These are phyloP conservation scores for Portevinia maculata DNA, from an alignment of 2,888 invertebrate genomes.

Conservation along the genomic window DNA sequence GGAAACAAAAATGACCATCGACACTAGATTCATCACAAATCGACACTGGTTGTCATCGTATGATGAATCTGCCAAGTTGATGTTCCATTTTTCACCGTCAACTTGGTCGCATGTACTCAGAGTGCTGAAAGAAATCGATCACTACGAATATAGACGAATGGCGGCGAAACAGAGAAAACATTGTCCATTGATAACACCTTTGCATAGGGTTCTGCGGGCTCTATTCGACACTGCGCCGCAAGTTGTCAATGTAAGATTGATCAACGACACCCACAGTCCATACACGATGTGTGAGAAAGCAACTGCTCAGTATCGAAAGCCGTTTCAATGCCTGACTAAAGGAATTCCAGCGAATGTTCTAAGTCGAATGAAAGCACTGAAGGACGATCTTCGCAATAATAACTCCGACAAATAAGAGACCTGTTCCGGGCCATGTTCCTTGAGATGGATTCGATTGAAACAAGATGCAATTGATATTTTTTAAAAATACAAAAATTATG, in stretches of 20 bases:
- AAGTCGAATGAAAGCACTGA: constrained; percentile 37
- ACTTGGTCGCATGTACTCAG: constrained; percentile 47
- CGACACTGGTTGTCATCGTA: constrained; percentile 17
- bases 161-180: constrained; percentile 5
- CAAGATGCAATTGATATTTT: too few relatives aligned
- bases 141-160: constrained; percentile 48
- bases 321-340: constrained; percentile 55
- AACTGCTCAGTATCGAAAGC: constrained; percentile 23
- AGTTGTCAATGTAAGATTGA: constrained; percentile 34
- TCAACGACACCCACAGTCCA: constrained; percentile 33
- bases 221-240: constrained; percentile 34
- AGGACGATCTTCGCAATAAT: constrained; percentile 33
- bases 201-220: constrained; percentile 39
- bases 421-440: constrained; percentile 49
- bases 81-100: constrained; percentile 46
- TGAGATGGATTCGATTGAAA: constrained; percentile 24
- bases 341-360: constrained; percentile 32
- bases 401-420: neutral
- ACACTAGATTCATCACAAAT: constrained; percentile 23
- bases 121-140: constrained; percentile 55
- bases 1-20: constrained; percentile 22
- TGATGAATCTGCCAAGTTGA: constrained; percentile 44
- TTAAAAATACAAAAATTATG: too few relatives aligned
- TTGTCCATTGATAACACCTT: constrained; percentile 15
- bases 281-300: constrained; percentile 41